Base-by-base conservation (phyloP, 2,888 invertebrate species). In the Tanypteryx hageni region DNA sequence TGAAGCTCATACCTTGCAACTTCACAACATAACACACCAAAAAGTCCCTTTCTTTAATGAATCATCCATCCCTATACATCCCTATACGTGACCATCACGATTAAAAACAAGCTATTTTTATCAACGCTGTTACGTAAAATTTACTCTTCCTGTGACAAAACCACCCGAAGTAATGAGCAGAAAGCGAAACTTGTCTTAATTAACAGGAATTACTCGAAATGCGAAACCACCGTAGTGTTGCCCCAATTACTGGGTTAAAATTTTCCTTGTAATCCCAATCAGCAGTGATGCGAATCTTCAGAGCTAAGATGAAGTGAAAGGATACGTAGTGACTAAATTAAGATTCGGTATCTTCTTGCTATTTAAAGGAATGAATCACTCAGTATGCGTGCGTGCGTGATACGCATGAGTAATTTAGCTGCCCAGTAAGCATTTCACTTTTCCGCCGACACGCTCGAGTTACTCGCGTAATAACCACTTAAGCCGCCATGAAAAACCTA, bases 141-240 rank as follows among this genome's bases (percentile, higher is more conserved):
- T 76, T 27, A 76, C 22, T 22, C 27, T 76, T 76, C 76, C 27
- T 76, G 68, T 10, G n/a, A 68, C 68, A 22, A 18, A 68, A 13
- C 22, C 76, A 22, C 76, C 7, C 22, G 22, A 76, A 22, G 13
- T 76, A 76, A 76, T 27, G 76, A 76, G 22, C 22, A 76, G 22
- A 76, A 76, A 27, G 22, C 27, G 22, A 22, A 27, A 76, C 27
- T 22, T 22, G 10, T 27, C 27, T 76, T 76, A 76, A 76, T 76
- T 76, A 76, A 76, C 76, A 76, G n/a, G 68, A 68, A 13, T 9
- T 27, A 76, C 76, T 76, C 76, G 76, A 76, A 76, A 76, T 13
- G 68, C n/a, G n/a, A 22, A 68, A 68, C 10, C 68, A 68, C 44
- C 44, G 68, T n/a, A 68, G 22, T 22, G 76, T 13, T 76, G 76